phyloP scores from a whole-genome alignment of 2,888 invertebrate genomes.

The Cynaeus angustus region DNA sequence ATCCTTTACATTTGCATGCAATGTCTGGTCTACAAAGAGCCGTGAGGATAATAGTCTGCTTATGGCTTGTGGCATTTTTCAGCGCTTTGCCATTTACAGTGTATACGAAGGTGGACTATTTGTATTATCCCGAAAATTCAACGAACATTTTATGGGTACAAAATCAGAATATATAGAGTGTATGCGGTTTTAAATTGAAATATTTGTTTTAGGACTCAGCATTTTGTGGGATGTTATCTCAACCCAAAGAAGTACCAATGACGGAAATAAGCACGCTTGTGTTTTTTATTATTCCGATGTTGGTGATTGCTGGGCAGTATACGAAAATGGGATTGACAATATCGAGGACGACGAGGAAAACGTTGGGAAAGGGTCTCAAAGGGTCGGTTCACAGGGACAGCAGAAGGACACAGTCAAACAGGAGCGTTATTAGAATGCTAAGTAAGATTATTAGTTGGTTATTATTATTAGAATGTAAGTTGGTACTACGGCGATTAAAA shows the following conservation, averaged over 20 bases:
- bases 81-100: conserved; percentile 86
- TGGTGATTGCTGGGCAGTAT: conserved; percentile 86
- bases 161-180: neutral
- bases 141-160: conserved; percentile 22
- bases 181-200: too few species aligned
- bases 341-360: conserved; percentile 69
- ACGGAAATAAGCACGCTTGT: conserved; percentile 87
- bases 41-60: conserved; percentile 82
- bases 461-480: too few species aligned
- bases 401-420: conserved; percentile 80
- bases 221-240: conserved; percentile 83
- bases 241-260: conserved; percentile 78
- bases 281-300: conserved; percentile 85
- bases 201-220: conserved; percentile 78
- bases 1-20: conserved; percentile 87
- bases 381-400: conserved; percentile 81
- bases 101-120: conserved; percentile 83
- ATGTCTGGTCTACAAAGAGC: conserved; percentile 90
- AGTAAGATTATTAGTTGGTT: conserved; percentile 76
- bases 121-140: conserved; percentile 79
- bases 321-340: conserved; percentile 85
- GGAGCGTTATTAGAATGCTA: conserved; percentile 86
- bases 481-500: too few species aligned
- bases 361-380: conserved; percentile 73
- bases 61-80: conserved; percentile 85